A percentile compares a stretch with the other conserved stretches of the same genome.
Conservation (phyloP, 2,797 vertebrate genomes). For the Fringilla coelebs region DNA sequence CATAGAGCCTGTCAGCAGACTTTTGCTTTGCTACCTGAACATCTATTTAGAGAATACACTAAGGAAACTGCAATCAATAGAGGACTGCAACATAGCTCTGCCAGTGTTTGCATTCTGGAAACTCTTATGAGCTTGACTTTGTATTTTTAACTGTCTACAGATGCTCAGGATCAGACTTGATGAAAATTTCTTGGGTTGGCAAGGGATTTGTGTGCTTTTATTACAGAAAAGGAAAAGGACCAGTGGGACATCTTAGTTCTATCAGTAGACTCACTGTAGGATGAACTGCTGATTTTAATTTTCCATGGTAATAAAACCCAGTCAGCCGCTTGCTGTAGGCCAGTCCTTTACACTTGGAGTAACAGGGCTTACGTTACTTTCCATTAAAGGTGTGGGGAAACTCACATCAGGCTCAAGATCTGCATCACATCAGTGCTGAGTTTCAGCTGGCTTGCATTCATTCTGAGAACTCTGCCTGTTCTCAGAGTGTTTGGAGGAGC, state of each 20-base stretch:
- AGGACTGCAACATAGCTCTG: constrained; percentile 20
- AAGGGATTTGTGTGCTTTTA: neutral
- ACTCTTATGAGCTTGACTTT: constrained; percentile 1
- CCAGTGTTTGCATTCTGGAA: neutral
- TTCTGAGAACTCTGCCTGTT: neutral
- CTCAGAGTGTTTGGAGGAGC: neutral
- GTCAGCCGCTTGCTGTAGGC: neutral
- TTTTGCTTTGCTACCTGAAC: constrained; percentile 25
- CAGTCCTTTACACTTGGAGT: neutral
- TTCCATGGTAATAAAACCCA: neutral
- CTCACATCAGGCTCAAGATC: neutral
- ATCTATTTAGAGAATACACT: neutral
- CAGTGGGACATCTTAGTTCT: neutral
- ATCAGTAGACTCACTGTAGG: neutral
- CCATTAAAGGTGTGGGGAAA: neutral
- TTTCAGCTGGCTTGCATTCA: neutral
- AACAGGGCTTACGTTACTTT: neutral
- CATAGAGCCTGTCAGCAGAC: constrained; percentile 8
- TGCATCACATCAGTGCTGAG: neutral
- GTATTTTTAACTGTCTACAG: constrained; percentile 32
- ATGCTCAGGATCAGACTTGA: constrained; percentile 1
- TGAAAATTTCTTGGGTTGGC: neutral
- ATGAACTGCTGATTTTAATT: constrained; percentile 22
- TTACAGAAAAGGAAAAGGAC: neutral
- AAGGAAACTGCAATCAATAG: neutral